Base-by-base conservation (phyloP, 1,140 invertebrate species). In the Ceratitis capitata region DNA sequence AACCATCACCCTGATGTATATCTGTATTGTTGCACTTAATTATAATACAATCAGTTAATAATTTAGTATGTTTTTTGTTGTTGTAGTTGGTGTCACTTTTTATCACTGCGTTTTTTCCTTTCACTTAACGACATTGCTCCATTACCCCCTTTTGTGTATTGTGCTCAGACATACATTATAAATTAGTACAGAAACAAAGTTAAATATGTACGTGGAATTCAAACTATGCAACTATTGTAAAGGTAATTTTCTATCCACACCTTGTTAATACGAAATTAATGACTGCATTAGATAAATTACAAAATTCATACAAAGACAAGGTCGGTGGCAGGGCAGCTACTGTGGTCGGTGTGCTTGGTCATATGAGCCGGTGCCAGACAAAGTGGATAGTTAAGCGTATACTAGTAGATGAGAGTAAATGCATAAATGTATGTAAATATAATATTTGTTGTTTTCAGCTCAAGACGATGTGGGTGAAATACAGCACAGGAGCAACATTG, bases 201-300 rank as follows among this genome's bases (percentile, higher is more conserved):
- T 78, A 42, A 45, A 47, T 45, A 45, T 6, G 69, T 47, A 26
- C 5, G 35, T 19, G 26, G 39, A 45, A 42, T 45, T 6, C 19
- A 78, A n/a, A 78, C 39, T 78, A 45, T 23, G 35, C 32, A 78
- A 19, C 69, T 32, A 78, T 35, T 64, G 82, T 53, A 83, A 85
- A 85, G 74, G 86, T 82, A 87, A 87, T 87, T 87, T 87, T 86
- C 87, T 69, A 83, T 87, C 86, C 87, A 88, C 87, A 88, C 87
- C 87, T 88, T 88, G 87, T 88, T 88, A 88, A 88, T 88, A 86
- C 85, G 86, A 85, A 87, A 88, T 87, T 88, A 88, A 88, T 88
- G 86, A 88, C 85, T 88, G 85, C 86, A 85, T 87, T 86, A 87
- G 84, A 87, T 85, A 85, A 86, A 86, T 86, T 86, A 86, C 86